Evolutionary conservation across 2,888 invertebrate species (phyloP).

Genomic region (Diaperis boleti): DNA sequence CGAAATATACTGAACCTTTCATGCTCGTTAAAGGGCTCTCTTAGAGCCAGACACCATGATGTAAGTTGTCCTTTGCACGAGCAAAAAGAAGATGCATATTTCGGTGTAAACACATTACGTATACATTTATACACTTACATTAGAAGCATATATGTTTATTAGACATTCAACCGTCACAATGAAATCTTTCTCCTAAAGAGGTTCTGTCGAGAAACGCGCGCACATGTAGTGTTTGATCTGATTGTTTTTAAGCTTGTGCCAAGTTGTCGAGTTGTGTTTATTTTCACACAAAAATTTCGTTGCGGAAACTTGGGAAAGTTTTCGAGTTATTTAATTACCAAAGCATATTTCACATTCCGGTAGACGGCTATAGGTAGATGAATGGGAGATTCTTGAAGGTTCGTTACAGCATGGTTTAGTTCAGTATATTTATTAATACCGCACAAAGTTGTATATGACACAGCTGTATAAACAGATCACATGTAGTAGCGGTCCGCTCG

Average conservation of each 20-base stretch:
- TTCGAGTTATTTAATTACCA: conserved; percentile 31
- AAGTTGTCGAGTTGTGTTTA: conserved; percentile 27
- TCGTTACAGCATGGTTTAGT: conserved; percentile 31
- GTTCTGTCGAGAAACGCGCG: conserved; percentile 11
- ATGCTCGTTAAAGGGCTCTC: conserved; percentile 27
- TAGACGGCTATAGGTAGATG: conserved; percentile 1
- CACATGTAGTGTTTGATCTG: conserved; percentile 15
- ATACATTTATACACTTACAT: conserved; percentile 31
- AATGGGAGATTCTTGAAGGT: conserved; percentile 15
- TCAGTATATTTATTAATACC: conserved; percentile 43
- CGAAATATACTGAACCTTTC: conserved; percentile 43
- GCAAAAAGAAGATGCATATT: conserved; percentile 35
- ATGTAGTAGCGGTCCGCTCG: conserved; percentile 65
- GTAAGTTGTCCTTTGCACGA: conserved; percentile 15
- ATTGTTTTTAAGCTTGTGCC: conserved; percentile 19
- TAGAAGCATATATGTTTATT: conserved; percentile 20
- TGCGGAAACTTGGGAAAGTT: conserved; percentile 19
- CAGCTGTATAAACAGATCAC: conserved; percentile 63
- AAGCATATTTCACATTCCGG: conserved; percentile 25
- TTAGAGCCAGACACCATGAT: conserved; percentile 9
- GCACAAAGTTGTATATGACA: conserved; percentile 39
- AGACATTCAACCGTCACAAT: conserved; percentile 22
- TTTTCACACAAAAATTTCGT: conserved; percentile 35
- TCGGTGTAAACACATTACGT: conserved; percentile 28
- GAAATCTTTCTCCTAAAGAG: conserved; percentile 10